Percentiles rank a stretch among this genome's conserved stretches.
These are phyloP conservation scores for Lasiommata megera DNA, from an alignment of 2,888 invertebrate genomes.

Conservation along the genomic window DNA sequence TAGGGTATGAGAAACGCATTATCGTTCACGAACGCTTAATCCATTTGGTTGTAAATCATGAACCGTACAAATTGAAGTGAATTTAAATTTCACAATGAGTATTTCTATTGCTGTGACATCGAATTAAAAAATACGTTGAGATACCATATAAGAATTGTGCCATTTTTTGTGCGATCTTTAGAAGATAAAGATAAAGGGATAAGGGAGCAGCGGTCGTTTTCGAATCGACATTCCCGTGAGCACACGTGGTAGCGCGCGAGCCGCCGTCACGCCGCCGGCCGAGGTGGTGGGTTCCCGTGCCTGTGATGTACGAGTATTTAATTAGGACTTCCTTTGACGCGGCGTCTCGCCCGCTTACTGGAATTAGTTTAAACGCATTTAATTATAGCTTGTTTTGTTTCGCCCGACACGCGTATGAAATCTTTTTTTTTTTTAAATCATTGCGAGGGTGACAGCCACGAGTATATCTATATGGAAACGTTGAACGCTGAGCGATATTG, in stretches of 20 bases:
- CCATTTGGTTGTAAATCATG: no score
- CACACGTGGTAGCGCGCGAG: constrained; percentile 40
- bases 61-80: no score
- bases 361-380: constrained; percentile 39
- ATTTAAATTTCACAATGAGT: no score
- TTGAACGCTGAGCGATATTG: not conserved
- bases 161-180: no score
- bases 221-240: constrained; percentile 8
- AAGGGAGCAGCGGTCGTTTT: not conserved
- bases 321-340: constrained; percentile 67
- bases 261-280: constrained; percentile 42
- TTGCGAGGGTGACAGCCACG: not conserved
- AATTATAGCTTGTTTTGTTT: constrained; percentile 37
- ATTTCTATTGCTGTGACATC: no score
- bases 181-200: no score
- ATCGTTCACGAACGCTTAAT: no score
- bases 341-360: constrained; percentile 36
- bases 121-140: no score
- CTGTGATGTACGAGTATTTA: constrained; percentile 75
- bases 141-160: no score
- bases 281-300: constrained; percentile 49
- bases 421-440: constrained; percentile 30
- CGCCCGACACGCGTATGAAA: constrained; percentile 23
- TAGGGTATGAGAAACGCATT: no score
- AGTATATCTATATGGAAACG: not conserved